These are phyloP conservation scores for Nephrotoma flavescens DNA, from an alignment of 2,888 invertebrate species.

Conservation along the genomic window DNA sequence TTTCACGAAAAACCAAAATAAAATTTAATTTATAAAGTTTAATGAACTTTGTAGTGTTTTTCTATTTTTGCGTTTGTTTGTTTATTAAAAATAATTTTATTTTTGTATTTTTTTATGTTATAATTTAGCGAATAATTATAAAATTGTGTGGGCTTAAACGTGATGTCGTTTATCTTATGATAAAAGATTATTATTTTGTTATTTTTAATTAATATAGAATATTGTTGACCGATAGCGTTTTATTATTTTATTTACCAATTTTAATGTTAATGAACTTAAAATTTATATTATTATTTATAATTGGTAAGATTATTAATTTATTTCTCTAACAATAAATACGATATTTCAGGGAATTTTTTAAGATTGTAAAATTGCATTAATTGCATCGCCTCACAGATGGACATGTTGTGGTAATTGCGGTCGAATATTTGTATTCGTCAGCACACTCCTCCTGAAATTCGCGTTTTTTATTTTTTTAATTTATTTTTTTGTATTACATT, in stretches of 20 bases:
- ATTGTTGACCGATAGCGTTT: background rate
- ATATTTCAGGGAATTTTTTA: no score
- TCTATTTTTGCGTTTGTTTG: background rate
- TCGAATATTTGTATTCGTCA: no score
- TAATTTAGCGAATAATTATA: background rate
- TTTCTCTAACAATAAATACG: no score
- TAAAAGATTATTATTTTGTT: background rate
- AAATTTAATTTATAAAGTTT: background rate
- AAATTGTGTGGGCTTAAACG: background rate
- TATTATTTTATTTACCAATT: background rate
- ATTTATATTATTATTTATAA: background rate
- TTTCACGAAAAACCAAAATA: background rate
- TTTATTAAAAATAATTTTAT: background rate
- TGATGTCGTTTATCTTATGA: background rate
- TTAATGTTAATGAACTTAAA: background rate
- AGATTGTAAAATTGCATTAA: no score
- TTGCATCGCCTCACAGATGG: no score
- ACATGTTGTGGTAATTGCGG: no score
- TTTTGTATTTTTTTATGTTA: background rate
- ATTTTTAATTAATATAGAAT: background rate
- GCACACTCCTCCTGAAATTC: no score
- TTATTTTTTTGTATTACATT: no score
- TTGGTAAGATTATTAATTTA: no score
- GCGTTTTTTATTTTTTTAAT: no score
- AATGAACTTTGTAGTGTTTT: background rate